Percentiles rank a stretch among this genome's conserved stretches.
Conservation (phyloP, 2,888 invertebrate species). For the Himalopsyche kuldschensis region DNA sequence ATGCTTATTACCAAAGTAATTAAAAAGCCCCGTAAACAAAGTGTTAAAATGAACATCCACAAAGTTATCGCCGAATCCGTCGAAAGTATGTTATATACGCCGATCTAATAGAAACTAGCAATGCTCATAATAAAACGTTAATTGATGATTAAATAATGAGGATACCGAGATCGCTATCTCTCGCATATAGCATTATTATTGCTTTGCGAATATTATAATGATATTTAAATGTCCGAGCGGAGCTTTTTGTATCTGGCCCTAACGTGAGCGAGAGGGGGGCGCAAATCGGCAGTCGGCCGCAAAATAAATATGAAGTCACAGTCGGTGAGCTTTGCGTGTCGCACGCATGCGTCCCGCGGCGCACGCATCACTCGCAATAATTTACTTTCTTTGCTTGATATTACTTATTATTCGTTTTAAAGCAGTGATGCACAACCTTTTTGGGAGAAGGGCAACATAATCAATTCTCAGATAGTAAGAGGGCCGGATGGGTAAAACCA, state of each 20-base stretch:
- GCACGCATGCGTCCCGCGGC: constrained; percentile 23
- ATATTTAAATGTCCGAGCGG: background rate
- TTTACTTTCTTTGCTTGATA: background rate
- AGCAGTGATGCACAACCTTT: too few relatives aligned
- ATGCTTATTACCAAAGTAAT: too few relatives aligned
- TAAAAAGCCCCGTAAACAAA: too few relatives aligned
- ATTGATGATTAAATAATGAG: background rate
- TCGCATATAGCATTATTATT: background rate
- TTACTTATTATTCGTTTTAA: background rate
- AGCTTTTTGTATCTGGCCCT: background rate
- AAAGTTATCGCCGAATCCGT: too few relatives aligned
- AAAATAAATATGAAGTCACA: constrained; percentile 27
- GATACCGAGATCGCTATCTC: background rate
- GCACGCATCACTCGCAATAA: constrained; percentile 9
- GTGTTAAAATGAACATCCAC: too few relatives aligned
- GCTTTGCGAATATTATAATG: background rate
- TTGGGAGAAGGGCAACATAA: too few relatives aligned
- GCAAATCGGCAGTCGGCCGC: background rate
- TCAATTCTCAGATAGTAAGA: too few relatives aligned
- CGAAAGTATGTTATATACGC: too few relatives aligned
- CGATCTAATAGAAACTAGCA: background rate
- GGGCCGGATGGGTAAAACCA: too few relatives aligned
- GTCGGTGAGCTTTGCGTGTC: constrained; percentile 33
- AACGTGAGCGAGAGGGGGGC: background rate
- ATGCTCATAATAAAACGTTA: background rate